Evolutionary conservation across 1,140 invertebrate genomes (phyloP), one percentile per base, ranked within the genome.

Genomic region (Heliconius congener): DNA sequence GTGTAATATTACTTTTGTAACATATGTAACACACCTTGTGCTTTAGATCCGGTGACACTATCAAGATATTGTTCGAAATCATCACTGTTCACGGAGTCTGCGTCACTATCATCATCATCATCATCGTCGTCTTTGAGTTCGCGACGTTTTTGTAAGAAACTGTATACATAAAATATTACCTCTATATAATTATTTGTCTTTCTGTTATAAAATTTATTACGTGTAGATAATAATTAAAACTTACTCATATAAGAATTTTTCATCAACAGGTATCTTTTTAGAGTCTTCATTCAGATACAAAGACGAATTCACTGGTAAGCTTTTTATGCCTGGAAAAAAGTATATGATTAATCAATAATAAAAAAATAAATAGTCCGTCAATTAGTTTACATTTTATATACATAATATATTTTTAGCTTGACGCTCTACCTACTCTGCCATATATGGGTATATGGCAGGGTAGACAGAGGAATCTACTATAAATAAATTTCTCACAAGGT

Each of bases 31-130:
- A 37, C 57, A 93, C 90, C 90, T 55, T 81, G 60, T 13, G 77
- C 88, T 74, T 88, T 92, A 8, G 90, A 84, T 1, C 95, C 95
- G 2, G 95, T 95, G 85, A 97, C 95, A 74, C 93, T 95, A 85
- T 97, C 96, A 52, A 98, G 91, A 94, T 98, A 97, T n/a, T 96
- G 96, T 80, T 97, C 97, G 93, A 99, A 99, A 89, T 99, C 98
- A 78, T 98, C 97, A 89, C 98, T 98, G 81, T 96, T 97, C 3
- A 99, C 97, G 85, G 97, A 98, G 66, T 97, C 97, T 50, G 95
- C 94, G 89, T 98, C 97, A 86, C 96, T 96, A 82, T 96, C 95
- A 2, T 95, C 91, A 60, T 60, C 89, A 23, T 92, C 88, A 19
- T 91, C 89, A n/a, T 92, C 88, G 18, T 91, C 46, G 3, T 46